Percentiles rank a stretch among this genome's conserved stretches.
phyloP scores from a whole-genome alignment of 30 jellyfish, hydroid and myxozoan species.

The Sanderia malayensis region DNA sequence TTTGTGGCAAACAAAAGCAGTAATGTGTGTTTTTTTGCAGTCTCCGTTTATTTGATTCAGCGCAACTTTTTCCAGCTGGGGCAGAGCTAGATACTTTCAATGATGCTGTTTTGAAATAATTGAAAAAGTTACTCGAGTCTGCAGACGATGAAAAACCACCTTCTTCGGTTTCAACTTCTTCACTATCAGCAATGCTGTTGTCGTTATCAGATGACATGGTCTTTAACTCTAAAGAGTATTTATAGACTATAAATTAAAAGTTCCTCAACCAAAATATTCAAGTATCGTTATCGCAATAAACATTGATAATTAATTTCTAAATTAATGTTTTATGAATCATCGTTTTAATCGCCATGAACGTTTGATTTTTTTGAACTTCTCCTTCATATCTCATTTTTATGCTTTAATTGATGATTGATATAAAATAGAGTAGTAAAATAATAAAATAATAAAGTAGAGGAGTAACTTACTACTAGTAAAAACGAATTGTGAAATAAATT shows the following conservation, averaged over 20 bases:
- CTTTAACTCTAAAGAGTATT: no score
- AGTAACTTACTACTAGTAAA: no score
- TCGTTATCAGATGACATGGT: not conserved
- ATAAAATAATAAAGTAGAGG: no score
- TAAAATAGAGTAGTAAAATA: no score
- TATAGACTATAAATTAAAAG: no score
- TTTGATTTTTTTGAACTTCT: not conserved
- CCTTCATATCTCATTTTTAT: not conserved
- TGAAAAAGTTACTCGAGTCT: not conserved
- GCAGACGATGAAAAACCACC: not conserved
- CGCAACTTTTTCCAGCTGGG: not conserved
- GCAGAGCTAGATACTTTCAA: conserved; percentile 1
- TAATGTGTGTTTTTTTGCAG: not conserved
- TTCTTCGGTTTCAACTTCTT: not conserved
- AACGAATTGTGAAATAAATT: no score
- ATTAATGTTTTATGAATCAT: not conserved
- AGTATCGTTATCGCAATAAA: no score
- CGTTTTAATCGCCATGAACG: not conserved
- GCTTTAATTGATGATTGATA: not conserved
- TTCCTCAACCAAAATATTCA: no score
- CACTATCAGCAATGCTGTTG: not conserved
- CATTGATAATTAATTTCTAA: not conserved
- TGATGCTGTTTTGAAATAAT: not conserved
- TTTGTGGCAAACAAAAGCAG: conserved; percentile 22
- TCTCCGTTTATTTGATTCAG: not conserved